These are phyloP conservation scores for Dynastes hyllus DNA, from an alignment of 2,888 invertebrate species.

Conservation along the genomic window DNA sequence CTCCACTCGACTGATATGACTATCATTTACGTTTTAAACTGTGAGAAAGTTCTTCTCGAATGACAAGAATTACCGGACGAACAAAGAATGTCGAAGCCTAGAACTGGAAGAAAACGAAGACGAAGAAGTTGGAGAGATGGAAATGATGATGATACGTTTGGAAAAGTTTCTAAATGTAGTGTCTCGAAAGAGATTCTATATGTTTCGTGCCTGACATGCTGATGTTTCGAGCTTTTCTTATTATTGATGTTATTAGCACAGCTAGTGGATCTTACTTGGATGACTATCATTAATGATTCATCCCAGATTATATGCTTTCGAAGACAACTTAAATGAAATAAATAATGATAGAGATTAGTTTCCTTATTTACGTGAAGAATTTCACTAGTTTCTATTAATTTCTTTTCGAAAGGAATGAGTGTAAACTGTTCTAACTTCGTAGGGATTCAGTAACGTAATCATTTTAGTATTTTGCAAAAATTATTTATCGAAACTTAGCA, in stretches of 20 bases:
- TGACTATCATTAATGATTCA: background rate
- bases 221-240: background rate
- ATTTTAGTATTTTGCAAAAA: too few species aligned
- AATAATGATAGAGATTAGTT: background rate
- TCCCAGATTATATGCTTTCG: background rate
- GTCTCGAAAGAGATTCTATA: background rate
- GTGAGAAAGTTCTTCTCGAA: constrained; percentile 12
- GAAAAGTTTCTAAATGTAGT: constrained; percentile 11
- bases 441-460: too few species aligned
- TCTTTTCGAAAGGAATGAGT: too few species aligned
- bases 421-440: too few species aligned
- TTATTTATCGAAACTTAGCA: too few species aligned
- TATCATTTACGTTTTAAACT: constrained; percentile 18
- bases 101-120: too few species aligned
- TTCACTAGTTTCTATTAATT: too few species aligned
- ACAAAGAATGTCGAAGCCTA: background rate
- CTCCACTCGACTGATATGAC: background rate
- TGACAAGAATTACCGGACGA: constrained; percentile 23
- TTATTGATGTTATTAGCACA: background rate
- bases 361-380: background rate
- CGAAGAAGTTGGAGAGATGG: too few species aligned
- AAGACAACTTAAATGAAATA: background rate
- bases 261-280: background rate
- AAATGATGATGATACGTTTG: background rate
- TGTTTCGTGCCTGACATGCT: background rate